Percentiles rank a stretch among this genome's conserved stretches.
phyloP scores from a whole-genome alignment of 1,140 invertebrate genomes.

The Anastrepha ludens region DNA sequence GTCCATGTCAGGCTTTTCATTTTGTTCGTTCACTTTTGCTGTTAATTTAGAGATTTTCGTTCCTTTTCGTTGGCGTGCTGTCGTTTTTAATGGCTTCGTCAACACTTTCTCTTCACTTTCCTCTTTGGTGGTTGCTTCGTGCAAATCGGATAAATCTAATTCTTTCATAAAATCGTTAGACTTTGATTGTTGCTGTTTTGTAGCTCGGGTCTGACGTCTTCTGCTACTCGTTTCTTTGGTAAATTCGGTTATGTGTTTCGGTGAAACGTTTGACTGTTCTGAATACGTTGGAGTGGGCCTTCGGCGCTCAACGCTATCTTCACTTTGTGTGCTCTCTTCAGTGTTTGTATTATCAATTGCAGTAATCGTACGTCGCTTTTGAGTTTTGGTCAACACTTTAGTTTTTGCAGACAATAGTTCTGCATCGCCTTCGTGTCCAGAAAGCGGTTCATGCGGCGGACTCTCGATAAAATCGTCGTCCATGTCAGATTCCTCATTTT shows the following conservation, averaged over 20 bases:
- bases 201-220: not conserved
- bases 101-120: not conserved
- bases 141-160: not conserved
- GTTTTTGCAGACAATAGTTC: not conserved
- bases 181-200: not conserved
- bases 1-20: not conserved
- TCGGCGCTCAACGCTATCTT: not conserved
- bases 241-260: not conserved
- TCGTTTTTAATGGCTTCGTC: not conserved
- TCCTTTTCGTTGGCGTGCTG: not conserved
- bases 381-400: conserved; percentile 3
- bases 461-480: conserved; percentile 54
- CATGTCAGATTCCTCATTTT: not conserved
- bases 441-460: conserved; percentile 53
- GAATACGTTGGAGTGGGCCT: not conserved
- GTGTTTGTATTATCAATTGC: not conserved
- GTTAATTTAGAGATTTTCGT: not conserved
- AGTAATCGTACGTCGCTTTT: not conserved
- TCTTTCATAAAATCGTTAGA: conserved; percentile 1
- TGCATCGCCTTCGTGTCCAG: conserved; percentile 48
- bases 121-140: not conserved
- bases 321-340: not conserved
- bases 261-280: not conserved
- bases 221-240: not conserved
- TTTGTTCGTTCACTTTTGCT: not conserved